Base-by-base conservation (phyloP, 2,113 vertebrate species). In the Daubentonia madagascariensis region DNA sequence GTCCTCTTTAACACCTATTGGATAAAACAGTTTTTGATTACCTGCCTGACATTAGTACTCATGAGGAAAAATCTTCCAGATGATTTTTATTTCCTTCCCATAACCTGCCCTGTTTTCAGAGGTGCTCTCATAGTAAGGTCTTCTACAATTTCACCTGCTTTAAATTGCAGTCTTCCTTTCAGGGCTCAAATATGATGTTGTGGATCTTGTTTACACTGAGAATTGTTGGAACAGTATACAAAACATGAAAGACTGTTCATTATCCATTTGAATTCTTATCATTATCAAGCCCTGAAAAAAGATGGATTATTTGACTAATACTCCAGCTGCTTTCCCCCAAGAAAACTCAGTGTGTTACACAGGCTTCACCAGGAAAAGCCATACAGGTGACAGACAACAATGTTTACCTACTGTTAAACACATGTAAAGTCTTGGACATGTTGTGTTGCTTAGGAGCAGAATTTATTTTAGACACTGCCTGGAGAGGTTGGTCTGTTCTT, bases 401-500 rank as follows among this genome's bases (percentile, higher is more conserved):
- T 40, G 22, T 65, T 91, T 63, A 8, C 59, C 22, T 48, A 84
- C 79, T 95, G 50, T 43, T 84, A 75, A 93, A 85, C 70, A 68
- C 3, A 11, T 85, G 70, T 50, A 32, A 73, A 28, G 35, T 76
- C 65, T 78, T 48, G 23, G 45, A 96, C 76, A 73, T 25, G 1
- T 12, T 50, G 18, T 23, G 25, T n/a, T 72, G 79, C 85, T 89
- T 73, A 80, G 70, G 5, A 65, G 5, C 30, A 75, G 35, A 84
- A 75, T 84, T 48, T 89, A 67, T 93, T 92, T 97, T 67, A 80
- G 89, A 80, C 32, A 9, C 63, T 8, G 8, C 89, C 50, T 61
- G 32, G 35, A 61, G 80, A 92, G 50, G 57, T 22, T 70, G 30
- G 16, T 89, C 40, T 96, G 94, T 18, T 94, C 95, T 96, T 97